Evolutionary conservation across 2,888 invertebrate species (phyloP).

Genomic region (Mayetiola destructor): DNA sequence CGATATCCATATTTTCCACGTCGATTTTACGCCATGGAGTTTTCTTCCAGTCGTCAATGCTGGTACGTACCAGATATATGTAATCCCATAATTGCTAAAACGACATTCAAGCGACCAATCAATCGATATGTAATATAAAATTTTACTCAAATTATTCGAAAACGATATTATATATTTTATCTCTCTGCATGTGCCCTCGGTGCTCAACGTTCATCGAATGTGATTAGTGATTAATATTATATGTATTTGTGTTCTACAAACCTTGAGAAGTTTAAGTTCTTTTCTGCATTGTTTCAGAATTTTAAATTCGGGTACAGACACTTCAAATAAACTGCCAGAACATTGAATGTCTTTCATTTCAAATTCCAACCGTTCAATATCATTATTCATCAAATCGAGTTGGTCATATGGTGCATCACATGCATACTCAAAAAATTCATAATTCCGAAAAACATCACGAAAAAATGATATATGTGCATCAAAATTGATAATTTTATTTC

Average conservation of each 20-base stretch:
- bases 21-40: slow-evolving; percentile 95
- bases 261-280: slow-evolving; percentile 76
- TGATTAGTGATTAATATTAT: not conserved
- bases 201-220: not conserved
- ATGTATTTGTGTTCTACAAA: slow-evolving; percentile 24
- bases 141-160: not conserved
- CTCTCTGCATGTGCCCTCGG: not conserved
- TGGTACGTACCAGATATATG: slow-evolving; percentile 72
- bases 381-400: slow-evolving; percentile 61
- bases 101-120: not conserved
- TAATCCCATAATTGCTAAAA: slow-evolving; percentile 89
- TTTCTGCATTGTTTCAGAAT: slow-evolving; percentile 80
- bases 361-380: slow-evolving; percentile 64
- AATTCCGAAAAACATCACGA: slow-evolving; percentile 74
- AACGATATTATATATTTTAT: not conserved
- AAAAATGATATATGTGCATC: slow-evolving; percentile 72
- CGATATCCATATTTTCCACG: slow-evolving; percentile 96
- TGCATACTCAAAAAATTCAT: slow-evolving; percentile 59
- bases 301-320: slow-evolving; percentile 88
- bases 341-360: slow-evolving; percentile 77
- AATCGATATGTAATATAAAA: not conserved
- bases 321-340: slow-evolving; percentile 88
- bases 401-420: slow-evolving; percentile 60
- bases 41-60: slow-evolving; percentile 93
- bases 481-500: slow-evolving; percentile 72